Percentiles rank a stretch among this genome's conserved stretches.
Evolutionary conservation across 2,888 invertebrate genomes (phyloP).

Genomic region (Watsonalla cultraria): DNA sequence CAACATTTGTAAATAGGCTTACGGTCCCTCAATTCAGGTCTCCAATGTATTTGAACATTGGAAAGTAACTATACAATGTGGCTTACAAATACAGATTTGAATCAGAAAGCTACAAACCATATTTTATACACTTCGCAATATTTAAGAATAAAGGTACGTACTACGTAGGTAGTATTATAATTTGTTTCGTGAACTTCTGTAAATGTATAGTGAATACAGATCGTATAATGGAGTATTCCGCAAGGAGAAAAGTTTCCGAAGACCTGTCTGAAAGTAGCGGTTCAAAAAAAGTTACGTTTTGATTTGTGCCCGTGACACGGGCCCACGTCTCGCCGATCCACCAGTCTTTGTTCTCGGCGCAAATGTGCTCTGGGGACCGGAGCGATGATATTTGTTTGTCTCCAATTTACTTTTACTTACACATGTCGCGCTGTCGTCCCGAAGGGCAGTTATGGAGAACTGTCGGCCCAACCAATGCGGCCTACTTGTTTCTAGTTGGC

Average conservation of each 20-base stretch:
- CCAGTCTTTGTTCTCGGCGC: background rate
- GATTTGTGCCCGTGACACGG: background rate
- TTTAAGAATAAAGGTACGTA: background rate
- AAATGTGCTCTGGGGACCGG: background rate
- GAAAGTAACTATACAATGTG: background rate
- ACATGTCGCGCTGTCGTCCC: slow-evolving; percentile 13
- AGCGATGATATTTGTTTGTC: slow-evolving; percentile 1
- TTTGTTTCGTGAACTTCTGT: too few relatives aligned
- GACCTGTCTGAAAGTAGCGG: background rate
- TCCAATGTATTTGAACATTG: background rate
- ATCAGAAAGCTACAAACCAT: background rate
- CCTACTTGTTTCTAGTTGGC: too few relatives aligned
- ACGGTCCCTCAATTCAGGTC: background rate
- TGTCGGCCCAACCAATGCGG: too few relatives aligned
- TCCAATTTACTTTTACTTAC: slow-evolving; percentile 10
- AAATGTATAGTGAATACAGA: too few relatives aligned
- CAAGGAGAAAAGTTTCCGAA: background rate
- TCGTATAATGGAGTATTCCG: background rate
- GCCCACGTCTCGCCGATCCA: background rate
- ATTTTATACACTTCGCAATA: background rate
- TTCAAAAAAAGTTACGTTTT: background rate
- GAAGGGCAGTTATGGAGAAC: slow-evolving; percentile 8
- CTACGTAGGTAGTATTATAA: too few relatives aligned
- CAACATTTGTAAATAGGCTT: too few relatives aligned
- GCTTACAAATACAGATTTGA: background rate